Evolutionary conservation across 2,797 vertebrate genomes (phyloP).

Genomic region (Pygocentrus nattereri): DNA sequence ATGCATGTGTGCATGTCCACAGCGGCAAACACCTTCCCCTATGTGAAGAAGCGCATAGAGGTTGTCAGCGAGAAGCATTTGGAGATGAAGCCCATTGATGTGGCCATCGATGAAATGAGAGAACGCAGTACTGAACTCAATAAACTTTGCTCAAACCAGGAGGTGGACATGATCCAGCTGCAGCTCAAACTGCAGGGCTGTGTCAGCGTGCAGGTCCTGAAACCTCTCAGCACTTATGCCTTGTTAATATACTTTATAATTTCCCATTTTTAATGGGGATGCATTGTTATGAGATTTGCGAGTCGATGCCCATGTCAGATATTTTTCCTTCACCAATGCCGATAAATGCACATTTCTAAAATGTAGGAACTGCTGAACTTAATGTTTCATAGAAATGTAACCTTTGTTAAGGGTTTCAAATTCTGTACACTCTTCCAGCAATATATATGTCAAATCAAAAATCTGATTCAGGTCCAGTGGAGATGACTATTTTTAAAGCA

Average conservation of each 20-base stretch:
- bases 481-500: too few species aligned
- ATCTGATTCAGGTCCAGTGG: too few species aligned
- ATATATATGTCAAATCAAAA: too few species aligned
- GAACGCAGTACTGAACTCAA: constrained; percentile 89
- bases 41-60: constrained; percentile 95
- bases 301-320: too few species aligned
- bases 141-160: constrained; percentile 88
- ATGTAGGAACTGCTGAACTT: too few species aligned
- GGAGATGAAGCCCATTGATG: constrained; percentile 94
- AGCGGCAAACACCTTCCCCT: constrained; percentile 92
- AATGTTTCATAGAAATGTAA: too few species aligned
- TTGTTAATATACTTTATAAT: neutral
- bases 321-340: too few species aligned
- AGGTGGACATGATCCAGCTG: constrained; percentile 93
- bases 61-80: constrained; percentile 89
- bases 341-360: too few species aligned
- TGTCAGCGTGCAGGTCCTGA: constrained; percentile 93
- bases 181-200: constrained; percentile 97
- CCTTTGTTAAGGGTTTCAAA: too few species aligned
- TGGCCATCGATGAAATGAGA: constrained; percentile 95
- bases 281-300: too few species aligned
- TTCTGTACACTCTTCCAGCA: too few species aligned
- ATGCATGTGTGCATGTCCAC: constrained; percentile 19
- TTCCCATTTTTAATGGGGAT: too few species aligned
- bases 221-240: constrained; percentile 33